Percentiles rank a stretch among this genome's conserved stretches.
phyloP scores from a whole-genome alignment of 1,140 invertebrate species.

The Drosophila ironensis region DNA sequence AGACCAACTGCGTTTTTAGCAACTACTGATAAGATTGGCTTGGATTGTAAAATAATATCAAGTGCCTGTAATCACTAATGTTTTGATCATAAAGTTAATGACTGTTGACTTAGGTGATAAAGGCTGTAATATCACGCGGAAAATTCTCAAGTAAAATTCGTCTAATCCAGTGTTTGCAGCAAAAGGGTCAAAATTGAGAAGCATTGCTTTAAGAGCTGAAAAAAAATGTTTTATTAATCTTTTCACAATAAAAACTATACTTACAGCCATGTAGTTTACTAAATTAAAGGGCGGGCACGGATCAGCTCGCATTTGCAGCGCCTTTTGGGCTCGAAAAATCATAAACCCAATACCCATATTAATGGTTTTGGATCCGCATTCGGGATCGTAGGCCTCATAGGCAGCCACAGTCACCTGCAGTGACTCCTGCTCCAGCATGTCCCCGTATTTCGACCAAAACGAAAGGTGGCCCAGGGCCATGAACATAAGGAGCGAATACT shows the following conservation, averaged over 20 bases:
- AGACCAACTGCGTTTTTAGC: too few relatives aligned
- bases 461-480: conserved; percentile 30
- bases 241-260: not conserved
- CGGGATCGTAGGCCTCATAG: conserved; percentile 35
- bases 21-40: too few relatives aligned
- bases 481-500: conserved; percentile 38
- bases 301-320: conserved; percentile 13
- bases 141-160: too few relatives aligned
- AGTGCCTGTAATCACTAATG: too few relatives aligned
- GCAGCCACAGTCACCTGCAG: conserved; percentile 32
- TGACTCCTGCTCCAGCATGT: conserved; percentile 44
- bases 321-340: conserved; percentile 31
- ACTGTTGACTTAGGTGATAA: too few relatives aligned
- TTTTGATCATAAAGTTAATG: too few relatives aligned
- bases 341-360: conserved; percentile 33
- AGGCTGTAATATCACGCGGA: too few relatives aligned
- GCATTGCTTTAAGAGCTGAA: not conserved
- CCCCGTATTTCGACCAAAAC: conserved; percentile 41
- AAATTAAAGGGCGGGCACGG: conserved; percentile 46
- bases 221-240: not conserved
- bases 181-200: not conserved
- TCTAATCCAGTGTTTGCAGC: not conserved
- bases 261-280: conserved; percentile 42
- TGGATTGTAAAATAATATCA: too few relatives aligned
- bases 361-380: not conserved